phyloP scores from a whole-genome alignment of 1,140 invertebrate species.

The Neodiprion fabricii region DNA sequence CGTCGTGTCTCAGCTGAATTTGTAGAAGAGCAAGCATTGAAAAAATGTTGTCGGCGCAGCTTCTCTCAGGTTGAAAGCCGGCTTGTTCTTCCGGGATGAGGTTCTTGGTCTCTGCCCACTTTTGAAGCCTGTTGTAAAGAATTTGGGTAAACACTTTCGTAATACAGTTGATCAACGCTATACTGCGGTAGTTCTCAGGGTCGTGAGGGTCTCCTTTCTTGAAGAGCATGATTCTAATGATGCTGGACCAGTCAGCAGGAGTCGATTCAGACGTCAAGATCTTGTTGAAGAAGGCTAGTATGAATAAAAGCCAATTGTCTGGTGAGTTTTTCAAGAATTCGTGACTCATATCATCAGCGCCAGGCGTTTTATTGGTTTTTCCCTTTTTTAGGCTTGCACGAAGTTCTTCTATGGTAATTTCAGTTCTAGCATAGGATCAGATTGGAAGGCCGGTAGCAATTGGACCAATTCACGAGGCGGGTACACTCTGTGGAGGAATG shows the following conservation, averaged over 20 bases:
- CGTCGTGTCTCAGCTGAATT: no score
- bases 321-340: constrained; percentile 28
- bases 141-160: constrained; percentile 36
- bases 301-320: constrained; percentile 14
- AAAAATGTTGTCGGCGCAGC: constrained; percentile 34
- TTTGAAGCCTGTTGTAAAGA: constrained; percentile 23
- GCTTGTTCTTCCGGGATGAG: constrained; percentile 33
- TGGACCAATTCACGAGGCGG: no score
- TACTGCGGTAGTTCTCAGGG: constrained; percentile 37
- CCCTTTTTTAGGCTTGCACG: no score
- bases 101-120: constrained; percentile 28
- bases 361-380: constrained; percentile 18
- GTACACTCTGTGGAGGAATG: no score
- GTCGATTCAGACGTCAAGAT: constrained; percentile 18
- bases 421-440: no score
- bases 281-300: constrained; percentile 18
- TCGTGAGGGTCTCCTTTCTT: constrained; percentile 38
- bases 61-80: constrained; percentile 29
- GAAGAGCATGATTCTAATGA: constrained; percentile 17
- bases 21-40: no score
- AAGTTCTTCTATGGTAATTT: no score
- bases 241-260: constrained; percentile 16
- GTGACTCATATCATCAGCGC: constrained; percentile 8
- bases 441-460: no score
- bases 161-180: constrained; percentile 30